These are phyloP conservation scores for Eulemur albifrons DNA, from an alignment of 2,797 vertebrate species.

Conservation along the genomic window DNA sequence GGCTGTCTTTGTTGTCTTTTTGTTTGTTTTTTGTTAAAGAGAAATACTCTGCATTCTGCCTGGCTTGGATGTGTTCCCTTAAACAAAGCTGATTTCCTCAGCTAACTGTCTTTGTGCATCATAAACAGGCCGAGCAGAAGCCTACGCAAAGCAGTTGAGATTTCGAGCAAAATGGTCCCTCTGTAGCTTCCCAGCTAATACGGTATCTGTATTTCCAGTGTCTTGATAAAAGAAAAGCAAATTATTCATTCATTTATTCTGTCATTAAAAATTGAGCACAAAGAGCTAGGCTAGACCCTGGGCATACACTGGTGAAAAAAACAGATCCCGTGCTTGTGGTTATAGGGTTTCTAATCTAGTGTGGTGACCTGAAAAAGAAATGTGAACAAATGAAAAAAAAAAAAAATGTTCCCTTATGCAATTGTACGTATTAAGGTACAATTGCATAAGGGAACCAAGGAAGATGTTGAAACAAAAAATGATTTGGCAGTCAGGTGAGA, in stretches of 20 bases:
- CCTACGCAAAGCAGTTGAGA: neutral
- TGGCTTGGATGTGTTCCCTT: conserved; percentile 5
- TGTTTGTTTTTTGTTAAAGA: neutral
- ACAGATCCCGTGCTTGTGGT: neutral
- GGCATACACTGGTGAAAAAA: neutral
- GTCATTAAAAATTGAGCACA: conserved; percentile 49
- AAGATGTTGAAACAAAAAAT: neutral
- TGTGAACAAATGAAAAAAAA: neutral
- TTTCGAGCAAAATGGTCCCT: neutral
- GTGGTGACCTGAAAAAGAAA: neutral
- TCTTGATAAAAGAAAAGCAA: conserved; percentile 34
- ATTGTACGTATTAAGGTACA: neutral
- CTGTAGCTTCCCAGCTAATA: neutral
- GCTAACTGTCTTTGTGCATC: neutral
- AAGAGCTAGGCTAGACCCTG: neutral
- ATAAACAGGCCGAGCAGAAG: neutral
- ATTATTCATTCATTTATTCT: conserved; percentile 54
- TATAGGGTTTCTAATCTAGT: neutral
- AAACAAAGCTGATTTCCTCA: conserved; percentile 47
- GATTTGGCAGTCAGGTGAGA: neutral
- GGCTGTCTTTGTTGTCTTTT: neutral
- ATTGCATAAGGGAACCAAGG: neutral
- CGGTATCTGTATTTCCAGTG: neutral
- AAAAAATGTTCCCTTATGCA: too few relatives aligned
- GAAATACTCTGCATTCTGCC: neutral